Conservation (phyloP, 2,888 invertebrate species). For the Taphrorychus bicolor region DNA sequence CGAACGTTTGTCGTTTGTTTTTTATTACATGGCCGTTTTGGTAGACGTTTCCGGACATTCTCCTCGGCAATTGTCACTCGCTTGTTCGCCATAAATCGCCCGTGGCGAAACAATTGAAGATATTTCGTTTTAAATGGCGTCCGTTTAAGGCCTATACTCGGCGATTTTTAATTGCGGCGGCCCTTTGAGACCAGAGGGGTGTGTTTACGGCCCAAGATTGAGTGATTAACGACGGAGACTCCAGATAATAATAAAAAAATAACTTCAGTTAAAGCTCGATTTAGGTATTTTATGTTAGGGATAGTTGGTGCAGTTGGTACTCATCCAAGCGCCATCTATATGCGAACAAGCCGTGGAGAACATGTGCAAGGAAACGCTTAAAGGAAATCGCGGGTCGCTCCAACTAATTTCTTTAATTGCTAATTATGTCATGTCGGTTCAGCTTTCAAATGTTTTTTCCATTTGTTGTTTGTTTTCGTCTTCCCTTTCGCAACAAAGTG, state of each 20-base stretch:
- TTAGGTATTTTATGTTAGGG: not conserved
- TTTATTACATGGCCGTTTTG: constrained; percentile 35
- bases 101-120: constrained; percentile 50
- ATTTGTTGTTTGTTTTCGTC: constrained; percentile 12
- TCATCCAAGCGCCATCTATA: constrained; percentile 27
- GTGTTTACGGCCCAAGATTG: constrained; percentile 25
- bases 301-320: not conserved
- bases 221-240: constrained; percentile 29
- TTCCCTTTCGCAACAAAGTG: not conserved
- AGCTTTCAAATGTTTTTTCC: constrained; percentile 22
- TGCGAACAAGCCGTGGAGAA: constrained; percentile 23
- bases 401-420: constrained; percentile 41
- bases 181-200: constrained; percentile 38
- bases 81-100: constrained; percentile 49
- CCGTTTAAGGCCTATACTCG: constrained; percentile 49
- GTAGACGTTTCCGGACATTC: constrained; percentile 44
- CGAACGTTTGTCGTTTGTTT: constrained; percentile 39
- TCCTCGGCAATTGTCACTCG: constrained; percentile 54
- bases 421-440: constrained; percentile 41
- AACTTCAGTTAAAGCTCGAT: not conserved
- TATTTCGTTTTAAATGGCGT: constrained; percentile 50
- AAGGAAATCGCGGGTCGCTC: constrained; percentile 38
- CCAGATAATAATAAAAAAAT: not conserved
- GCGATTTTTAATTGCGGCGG: constrained; percentile 50
- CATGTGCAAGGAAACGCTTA: constrained; percentile 41